Conservation (phyloP, 2,797 vertebrate species). For the Lacerta bilineata region DNA sequence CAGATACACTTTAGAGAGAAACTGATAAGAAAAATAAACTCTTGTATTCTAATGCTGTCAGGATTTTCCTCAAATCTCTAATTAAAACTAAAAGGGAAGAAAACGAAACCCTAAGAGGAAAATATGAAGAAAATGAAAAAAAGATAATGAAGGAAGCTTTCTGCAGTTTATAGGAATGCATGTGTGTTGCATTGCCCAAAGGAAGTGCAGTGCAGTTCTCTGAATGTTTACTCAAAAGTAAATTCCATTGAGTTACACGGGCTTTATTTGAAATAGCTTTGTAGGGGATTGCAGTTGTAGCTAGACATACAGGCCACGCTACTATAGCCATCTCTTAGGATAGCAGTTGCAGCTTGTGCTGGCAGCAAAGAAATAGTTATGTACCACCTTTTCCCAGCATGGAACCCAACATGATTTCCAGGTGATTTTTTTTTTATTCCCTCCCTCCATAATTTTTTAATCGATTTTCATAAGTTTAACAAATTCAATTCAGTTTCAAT, state of each 20-base stretch:
- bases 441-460: too few species aligned
- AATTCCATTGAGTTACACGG: background rate
- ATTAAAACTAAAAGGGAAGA: too few species aligned
- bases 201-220: background rate
- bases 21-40: fast-evolving
- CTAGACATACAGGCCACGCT: background rate
- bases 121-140: background rate
- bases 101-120: background rate
- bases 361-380: background rate
- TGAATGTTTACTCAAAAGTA: background rate
- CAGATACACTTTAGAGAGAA: background rate
- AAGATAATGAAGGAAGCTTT: background rate
- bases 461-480: too few species aligned
- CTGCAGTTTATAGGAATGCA: background rate
- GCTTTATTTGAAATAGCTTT: too few species aligned
- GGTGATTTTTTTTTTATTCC: too few species aligned
- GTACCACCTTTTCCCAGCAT: too few species aligned
- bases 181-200: background rate
- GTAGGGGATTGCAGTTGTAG: background rate
- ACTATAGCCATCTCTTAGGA: background rate
- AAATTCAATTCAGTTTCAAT: too few species aligned
- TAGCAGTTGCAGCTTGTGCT: background rate
- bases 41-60: background rate
- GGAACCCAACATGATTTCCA: too few species aligned
- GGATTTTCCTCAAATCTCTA: slow-evolving; percentile 5